phyloP scores from a whole-genome alignment of 2,113 vertebrate species.

The Romanogobio albipinnatus region DNA sequence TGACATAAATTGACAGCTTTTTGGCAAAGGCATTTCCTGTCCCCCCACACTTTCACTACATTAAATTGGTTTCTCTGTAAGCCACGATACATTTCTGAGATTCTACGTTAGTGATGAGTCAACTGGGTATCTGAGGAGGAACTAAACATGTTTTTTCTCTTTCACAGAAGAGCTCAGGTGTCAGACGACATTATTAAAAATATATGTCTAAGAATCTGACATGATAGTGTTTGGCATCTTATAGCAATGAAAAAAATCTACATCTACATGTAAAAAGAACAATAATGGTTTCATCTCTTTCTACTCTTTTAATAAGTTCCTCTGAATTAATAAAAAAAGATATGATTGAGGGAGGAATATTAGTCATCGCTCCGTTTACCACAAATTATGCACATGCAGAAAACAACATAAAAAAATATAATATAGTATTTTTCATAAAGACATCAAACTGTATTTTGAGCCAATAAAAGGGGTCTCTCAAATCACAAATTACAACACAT shows the following conservation, averaged over 20 bases:
- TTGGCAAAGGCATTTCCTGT: neutral
- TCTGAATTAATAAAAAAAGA: neutral
- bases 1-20: neutral
- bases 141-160: slow-evolving; percentile 50
- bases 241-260: neutral
- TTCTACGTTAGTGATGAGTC: slow-evolving; percentile 45
- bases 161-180: slow-evolving; percentile 16
- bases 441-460: neutral
- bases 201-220: neutral
- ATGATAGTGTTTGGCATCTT: neutral
- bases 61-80: neutral
- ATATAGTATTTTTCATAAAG: neutral
- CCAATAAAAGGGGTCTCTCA: neutral
- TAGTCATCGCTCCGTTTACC: neutral
- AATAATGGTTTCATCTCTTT: neutral
- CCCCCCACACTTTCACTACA: neutral
- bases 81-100: slow-evolving; percentile 34
- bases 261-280: neutral
- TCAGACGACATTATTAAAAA: neutral
- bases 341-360: neutral
- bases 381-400: neutral
- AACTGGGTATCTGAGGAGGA: slow-evolving; percentile 23
- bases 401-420: too few relatives aligned
- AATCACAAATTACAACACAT: neutral
- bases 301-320: neutral